Conservation (phyloP, 1,140 invertebrate species). For the Pachyrhynchus sulphureomaculatus region DNA sequence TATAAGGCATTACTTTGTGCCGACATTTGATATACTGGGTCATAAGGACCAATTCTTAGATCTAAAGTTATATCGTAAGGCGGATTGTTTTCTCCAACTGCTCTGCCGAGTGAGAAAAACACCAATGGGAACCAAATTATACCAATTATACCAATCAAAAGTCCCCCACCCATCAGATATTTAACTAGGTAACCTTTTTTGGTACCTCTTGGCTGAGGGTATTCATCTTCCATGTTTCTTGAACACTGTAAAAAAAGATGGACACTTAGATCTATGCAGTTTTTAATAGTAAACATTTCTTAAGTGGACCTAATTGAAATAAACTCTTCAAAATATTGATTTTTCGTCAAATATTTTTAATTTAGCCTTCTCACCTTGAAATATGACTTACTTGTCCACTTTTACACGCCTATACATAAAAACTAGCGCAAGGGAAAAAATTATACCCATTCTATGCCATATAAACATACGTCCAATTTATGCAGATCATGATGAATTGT, state of each 20-base stretch:
- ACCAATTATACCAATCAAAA: conserved; percentile 85
- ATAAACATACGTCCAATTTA: too few relatives aligned
- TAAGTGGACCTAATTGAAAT: too few relatives aligned
- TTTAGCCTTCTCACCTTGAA: too few relatives aligned
- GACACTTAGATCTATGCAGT: not conserved
- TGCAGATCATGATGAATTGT: too few relatives aligned
- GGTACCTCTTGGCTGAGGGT: conserved; percentile 84
- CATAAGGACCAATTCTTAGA: conserved; percentile 84
- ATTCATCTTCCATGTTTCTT: conserved; percentile 85
- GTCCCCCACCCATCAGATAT: conserved; percentile 87
- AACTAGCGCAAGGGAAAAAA: too few relatives aligned
- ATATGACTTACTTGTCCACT: too few relatives aligned
- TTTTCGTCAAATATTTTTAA: too few relatives aligned
- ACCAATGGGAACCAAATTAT: conserved; percentile 98
- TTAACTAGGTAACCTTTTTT: conserved; percentile 81
- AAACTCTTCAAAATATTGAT: too few relatives aligned
- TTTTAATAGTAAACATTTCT: not conserved
- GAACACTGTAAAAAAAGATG: conserved; percentile 66
- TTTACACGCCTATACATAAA: too few relatives aligned
- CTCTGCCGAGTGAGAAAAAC: conserved; percentile 92
- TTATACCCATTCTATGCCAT: too few relatives aligned
- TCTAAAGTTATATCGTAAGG: conserved; percentile 83
- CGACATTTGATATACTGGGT: conserved; percentile 84
- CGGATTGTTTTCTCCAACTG: conserved; percentile 85
- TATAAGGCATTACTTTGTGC: conserved; percentile 74